phyloP scores from a whole-genome alignment of 2,113 vertebrate genomes.

The Spermophilus dauricus region DNA sequence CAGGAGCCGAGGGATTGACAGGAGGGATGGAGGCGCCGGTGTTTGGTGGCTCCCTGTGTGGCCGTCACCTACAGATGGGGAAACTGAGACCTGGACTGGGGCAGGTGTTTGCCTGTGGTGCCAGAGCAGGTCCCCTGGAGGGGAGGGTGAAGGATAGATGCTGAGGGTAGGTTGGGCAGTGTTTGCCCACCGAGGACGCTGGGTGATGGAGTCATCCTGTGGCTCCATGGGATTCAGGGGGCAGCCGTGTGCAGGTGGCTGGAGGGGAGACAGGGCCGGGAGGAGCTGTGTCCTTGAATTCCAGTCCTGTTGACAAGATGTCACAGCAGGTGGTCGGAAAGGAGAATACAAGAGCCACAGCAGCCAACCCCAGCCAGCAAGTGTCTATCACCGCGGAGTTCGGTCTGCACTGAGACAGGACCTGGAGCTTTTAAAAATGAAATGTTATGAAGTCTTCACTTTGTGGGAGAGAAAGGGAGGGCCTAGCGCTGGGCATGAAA shows the following conservation, averaged over 20 bases:
- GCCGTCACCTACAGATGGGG: neutral
- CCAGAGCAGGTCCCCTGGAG: neutral
- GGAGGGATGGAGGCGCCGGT: neutral
- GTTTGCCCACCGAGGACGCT: too few relatives aligned
- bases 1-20: neutral
- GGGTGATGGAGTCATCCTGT: neutral
- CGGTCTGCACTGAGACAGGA: neutral
- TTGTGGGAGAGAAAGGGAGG: neutral
- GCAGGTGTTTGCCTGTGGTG: neutral
- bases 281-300: neutral
- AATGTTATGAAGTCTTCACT: neutral
- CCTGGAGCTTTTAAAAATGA: neutral
- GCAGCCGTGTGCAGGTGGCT: accelerated
- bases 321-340: neutral
- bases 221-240: neutral
- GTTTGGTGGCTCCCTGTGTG: accelerated
- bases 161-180: accelerated
- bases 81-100: neutral
- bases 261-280: neutral
- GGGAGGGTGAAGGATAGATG: neutral
- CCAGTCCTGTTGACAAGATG: neutral
- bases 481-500: too few relatives aligned
- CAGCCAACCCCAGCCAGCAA: neutral
- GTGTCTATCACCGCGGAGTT: accelerated
- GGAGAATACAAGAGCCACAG: neutral